These are phyloP conservation scores for Bos javanicus DNA, from an alignment of 2,113 vertebrate genomes.

Conservation along the genomic window DNA sequence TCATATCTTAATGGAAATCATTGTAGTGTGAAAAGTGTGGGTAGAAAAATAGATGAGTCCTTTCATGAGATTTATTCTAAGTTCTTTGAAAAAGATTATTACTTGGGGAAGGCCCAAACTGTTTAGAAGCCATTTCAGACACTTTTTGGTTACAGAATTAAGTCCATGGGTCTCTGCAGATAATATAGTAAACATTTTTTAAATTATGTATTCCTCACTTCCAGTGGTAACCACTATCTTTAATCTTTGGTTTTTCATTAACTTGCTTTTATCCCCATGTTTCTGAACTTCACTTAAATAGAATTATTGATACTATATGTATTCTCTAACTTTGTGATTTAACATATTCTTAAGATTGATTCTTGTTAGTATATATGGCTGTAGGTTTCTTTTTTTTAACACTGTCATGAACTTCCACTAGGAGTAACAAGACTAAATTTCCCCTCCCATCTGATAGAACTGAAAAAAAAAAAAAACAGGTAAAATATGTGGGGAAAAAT, in stretches of 20 bases:
- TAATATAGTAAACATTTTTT: not conserved
- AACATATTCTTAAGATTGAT: not conserved
- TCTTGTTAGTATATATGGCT: not conserved
- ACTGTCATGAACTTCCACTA: not conserved
- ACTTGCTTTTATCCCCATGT: not conserved
- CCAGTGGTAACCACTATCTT: not conserved
- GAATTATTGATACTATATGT: not conserved
- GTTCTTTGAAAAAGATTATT: not conserved
- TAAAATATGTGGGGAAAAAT: not conserved
- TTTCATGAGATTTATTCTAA: not conserved
- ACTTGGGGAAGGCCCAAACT: not conserved
- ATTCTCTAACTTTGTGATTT: not conserved
- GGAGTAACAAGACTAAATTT: not conserved
- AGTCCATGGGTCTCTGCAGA: not conserved
- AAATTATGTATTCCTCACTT: not conserved
- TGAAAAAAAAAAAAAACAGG: not conserved
- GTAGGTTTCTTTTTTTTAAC: not conserved
- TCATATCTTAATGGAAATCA: not conserved
- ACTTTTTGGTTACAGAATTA: not conserved
- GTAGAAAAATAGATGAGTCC: not conserved
- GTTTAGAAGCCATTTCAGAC: not conserved
- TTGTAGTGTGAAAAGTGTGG: not conserved
- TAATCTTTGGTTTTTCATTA: not conserved
- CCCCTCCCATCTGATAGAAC: not conserved
- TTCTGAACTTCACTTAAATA: not conserved